Percentiles rank a stretch among this genome's conserved stretches.
Conservation (phyloP, 2,888 invertebrate species). For the Geophilus truncorum region DNA sequence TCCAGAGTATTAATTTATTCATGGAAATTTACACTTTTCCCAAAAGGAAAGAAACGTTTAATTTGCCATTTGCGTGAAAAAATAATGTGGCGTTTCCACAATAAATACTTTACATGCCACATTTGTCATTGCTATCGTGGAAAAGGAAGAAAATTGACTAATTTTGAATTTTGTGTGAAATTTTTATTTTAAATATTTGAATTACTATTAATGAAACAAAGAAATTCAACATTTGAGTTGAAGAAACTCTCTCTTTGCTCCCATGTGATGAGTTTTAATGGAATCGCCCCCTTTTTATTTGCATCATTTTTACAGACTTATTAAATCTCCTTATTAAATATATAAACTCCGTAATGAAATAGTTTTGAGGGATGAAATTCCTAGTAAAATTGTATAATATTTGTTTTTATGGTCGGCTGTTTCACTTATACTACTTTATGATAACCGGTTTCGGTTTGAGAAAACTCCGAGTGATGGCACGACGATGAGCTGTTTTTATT, state of each 20-base stretch:
- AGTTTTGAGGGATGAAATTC: neutral
- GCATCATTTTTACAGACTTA: neutral
- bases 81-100: neutral
- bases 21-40: neutral
- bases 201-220: no score
- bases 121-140: no score
- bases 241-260: no score
- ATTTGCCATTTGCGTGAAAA: neutral
- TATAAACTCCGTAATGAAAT: neutral
- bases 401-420: neutral
- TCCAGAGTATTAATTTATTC: conserved; percentile 7
- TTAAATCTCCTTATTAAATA: neutral
- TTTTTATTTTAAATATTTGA: no score
- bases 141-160: no score
- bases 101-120: no score
- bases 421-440: conserved; percentile 14
- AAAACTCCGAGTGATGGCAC: conserved; percentile 6
- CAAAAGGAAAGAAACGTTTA: neutral
- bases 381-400: neutral
- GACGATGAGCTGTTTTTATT: conserved; percentile 2
- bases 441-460: conserved; percentile 3
- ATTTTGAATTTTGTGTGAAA: no score
- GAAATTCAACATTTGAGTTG: no score
- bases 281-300: neutral
- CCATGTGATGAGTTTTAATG: neutral